Conservation (phyloP, 2,888 invertebrate species). For the Torymus tubicola region DNA sequence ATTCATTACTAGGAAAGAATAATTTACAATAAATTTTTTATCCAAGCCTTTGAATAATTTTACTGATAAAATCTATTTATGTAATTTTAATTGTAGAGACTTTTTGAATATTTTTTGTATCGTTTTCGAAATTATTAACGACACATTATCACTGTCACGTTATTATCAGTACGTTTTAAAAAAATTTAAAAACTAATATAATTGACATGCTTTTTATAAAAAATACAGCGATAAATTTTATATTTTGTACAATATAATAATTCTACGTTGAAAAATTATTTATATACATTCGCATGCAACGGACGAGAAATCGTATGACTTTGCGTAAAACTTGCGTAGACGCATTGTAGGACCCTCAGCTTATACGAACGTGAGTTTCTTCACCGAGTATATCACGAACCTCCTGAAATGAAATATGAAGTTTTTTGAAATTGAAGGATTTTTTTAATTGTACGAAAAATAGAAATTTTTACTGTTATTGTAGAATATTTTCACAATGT, state of each 20-base stretch:
- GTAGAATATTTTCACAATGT: conserved; percentile 9
- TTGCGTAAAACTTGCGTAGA: conserved; percentile 45
- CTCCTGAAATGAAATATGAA: conserved; percentile 65
- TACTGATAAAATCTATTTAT: conserved; percentile 2
- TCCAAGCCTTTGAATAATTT: conserved; percentile 13
- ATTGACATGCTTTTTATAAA: conserved; percentile 56
- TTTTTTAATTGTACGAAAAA: neutral
- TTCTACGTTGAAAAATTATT: conserved; percentile 55
- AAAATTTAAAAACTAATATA: conserved; percentile 49
- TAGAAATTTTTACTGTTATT: neutral
- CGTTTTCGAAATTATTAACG: conserved; percentile 10
- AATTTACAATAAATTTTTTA: conserved; percentile 24
- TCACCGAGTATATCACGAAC: conserved; percentile 68
- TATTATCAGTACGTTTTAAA: conserved; percentile 28
- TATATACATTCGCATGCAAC: conserved; percentile 61
- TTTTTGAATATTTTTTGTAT: neutral
- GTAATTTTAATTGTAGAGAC: conserved; percentile 26
- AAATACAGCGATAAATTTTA: conserved; percentile 55
- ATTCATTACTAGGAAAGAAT: conserved; percentile 2
- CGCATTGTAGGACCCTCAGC: conserved; percentile 63
- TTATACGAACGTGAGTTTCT: conserved; percentile 69
- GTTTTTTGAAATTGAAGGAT: conserved; percentile 25
- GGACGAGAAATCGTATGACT: conserved; percentile 46
- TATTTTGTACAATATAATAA: conserved; percentile 59
- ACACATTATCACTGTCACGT: neutral